A percentile compares a stretch with the other conserved stretches of the same genome.
Evolutionary conservation across 2,113 vertebrate species (phyloP).

Genomic region (Hymenochirus boettgeri): DNA sequence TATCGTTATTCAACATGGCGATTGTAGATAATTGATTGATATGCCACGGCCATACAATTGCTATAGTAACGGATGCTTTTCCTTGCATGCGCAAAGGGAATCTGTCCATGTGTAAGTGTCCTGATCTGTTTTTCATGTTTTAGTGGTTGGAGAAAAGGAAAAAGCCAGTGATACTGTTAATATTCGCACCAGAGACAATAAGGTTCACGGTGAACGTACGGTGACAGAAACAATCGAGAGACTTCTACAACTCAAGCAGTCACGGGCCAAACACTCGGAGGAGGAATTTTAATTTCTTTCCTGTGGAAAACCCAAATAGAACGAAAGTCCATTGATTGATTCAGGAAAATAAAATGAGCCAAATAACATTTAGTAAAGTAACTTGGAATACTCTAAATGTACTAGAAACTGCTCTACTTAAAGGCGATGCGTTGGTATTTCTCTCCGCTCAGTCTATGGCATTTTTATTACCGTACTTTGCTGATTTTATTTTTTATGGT

Average conservation of each 20-base stretch:
- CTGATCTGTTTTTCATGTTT: conserved; percentile 27
- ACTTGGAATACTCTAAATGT: neutral
- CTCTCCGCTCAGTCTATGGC: neutral
- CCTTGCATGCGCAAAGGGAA: too few species aligned
- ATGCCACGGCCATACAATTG: too few species aligned
- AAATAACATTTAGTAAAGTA: neutral
- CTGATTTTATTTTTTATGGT: neutral
- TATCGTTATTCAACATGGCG: too few species aligned
- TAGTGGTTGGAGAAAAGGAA: conserved; percentile 96
- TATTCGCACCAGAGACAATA: conserved; percentile 92
- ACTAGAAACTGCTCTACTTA: conserved; percentile 1
- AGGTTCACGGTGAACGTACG: conserved; percentile 85
- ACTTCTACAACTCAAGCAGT: conserved; percentile 73
- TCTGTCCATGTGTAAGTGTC: too few species aligned
- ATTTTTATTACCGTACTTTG: too few species aligned
- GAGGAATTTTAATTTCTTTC: conserved; percentile 81
- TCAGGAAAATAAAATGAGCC: conserved; percentile 7
- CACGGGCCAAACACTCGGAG: conserved; percentile 76
- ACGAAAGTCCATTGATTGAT: neutral
- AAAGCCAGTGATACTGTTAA: conserved; percentile 87
- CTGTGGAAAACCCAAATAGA: neutral
- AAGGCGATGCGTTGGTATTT: neutral
- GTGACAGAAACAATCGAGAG: conserved; percentile 76
- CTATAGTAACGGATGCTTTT: too few species aligned
- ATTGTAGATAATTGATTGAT: too few species aligned